Evolutionary conservation across 2,888 invertebrate genomes (phyloP), one percentile per base, ranked within the genome.

Genomic region (Hyposoter didymator): DNA sequence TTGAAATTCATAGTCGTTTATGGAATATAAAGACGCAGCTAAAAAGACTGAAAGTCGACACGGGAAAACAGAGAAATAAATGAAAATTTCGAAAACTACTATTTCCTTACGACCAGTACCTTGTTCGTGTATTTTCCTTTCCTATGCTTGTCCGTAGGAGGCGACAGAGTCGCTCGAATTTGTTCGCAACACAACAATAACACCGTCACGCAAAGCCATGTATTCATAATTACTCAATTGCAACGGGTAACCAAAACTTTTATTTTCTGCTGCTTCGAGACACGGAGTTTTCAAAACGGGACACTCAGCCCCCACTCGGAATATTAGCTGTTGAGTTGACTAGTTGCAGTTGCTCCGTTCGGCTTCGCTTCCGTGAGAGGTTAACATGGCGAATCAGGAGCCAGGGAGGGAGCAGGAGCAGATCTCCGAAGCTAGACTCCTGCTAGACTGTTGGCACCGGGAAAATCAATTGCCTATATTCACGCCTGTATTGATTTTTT

Each of bases 111-210:
- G 8, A 19, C n/a, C 17, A 1, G 6, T 88, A 87, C 88, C 88
- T 88, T 89, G 78, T 47, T 84, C 70, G 87, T 87, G 82, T 87
- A 73, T 84, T 85, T 88, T 35, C 76, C 85, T 59, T 85, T 88
- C 47, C 67, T 82, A 64, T 84, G 79, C 80, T 88, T 88, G 47
- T 82, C 87, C 47, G 81, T 84, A 19, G 89, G 89, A 49, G 90
- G 90, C 49, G 90, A 90, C 59, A 90, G 82, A 8, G 89, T 90
- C 52, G 86, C 84, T 32, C 47, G 67, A 17, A 83, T 83, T 80
- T 80, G 78, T 17, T 69, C 81, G 66, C 84, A 59, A 70, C 87
- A 67, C n/a, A 88, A 81, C 69, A 84, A 87, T 62, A 82, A 52
- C n/a, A 45, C 75, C 43, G 85, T 39, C 67, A 84, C 67, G 47